Evolutionary conservation across 2,113 vertebrate species (phyloP), one percentile per base, ranked within the genome.

Genomic region (Cinclus mexicanus): DNA sequence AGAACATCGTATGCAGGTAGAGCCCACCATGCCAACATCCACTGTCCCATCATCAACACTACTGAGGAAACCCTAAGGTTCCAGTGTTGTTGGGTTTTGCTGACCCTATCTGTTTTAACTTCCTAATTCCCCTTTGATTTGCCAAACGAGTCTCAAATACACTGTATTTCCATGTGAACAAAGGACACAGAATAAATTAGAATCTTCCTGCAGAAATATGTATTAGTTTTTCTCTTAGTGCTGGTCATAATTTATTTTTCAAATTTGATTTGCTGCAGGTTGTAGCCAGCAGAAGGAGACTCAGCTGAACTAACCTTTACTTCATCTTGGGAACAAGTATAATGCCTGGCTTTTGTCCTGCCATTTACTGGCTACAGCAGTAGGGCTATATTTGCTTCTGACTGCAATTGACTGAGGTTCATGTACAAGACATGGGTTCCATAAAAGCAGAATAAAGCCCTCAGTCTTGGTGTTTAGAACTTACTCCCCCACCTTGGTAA

Each of bases 1-100:
- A 59, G 52, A 70, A 19, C 11, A 29, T 39, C 0, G 0, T 19
- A 4, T 42, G 6, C 11, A 49, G 33, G 25, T 35, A 61, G 44
- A 91, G 69, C 18, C 72, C 84, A 61, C 57, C 7, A 2, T 18
- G 31, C 28, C 53, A 72, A 33, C 9, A 50, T 42, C n/a, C 31
- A 10, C 7, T 61, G 17, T 41, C 76, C 39, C 37, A 6, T 18
- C 0, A 0, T 8, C 61, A 93, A 7, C 33, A 7, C 28, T 61
- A 1, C 17, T 29, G 46, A 69, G 41, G 63, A 90, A 70, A 61
- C 60, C 15, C 16, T 19, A 21, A 18, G 14, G 28, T 88, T 12
- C 47, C 67, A 57, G 7, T 60, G 16, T 17, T 56, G 37, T 0
- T 64, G 41, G 15, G 1, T 61, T 90, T 82, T 71, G 37, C 61